Base-by-base conservation (phyloP, 2,888 invertebrate species). In the Hemicrepidius hirtus region DNA sequence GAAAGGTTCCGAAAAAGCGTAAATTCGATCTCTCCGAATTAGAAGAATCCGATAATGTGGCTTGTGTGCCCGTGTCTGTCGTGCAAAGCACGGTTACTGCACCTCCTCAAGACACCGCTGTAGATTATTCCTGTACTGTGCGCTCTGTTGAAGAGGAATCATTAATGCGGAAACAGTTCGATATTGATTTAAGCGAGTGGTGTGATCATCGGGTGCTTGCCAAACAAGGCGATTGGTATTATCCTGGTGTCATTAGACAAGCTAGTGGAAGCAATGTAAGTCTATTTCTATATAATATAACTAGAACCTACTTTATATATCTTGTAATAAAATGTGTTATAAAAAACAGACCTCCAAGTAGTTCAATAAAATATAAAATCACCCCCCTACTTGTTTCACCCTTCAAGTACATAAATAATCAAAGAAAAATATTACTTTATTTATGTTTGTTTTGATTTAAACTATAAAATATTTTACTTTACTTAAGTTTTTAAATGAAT, bases 1-100 rank as follows among this genome's bases (percentile, higher is more conserved):
- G 94, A 75, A 95, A 95, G 85, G 91, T 97, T 84, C 98, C 98
- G 70, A 98, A 98, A 87, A 98, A 98, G 87, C 91, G 98, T 76
- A 96, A 96, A 87, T 95, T 93, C 83, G 93, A 94, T 86, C 93
- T 92, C 50, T 92, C 94, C 50, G 93, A 94, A 81, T 87, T 94
- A 69, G 95, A 95, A 85, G 93, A 93, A 81, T 89, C 90, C 79
- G 90, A 90, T 80, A 67, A 77, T 64, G 74, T 79, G 24, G 78
- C 79, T 55, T 84, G 81, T 78, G 84, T 85, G 76, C 84, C 84
- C 75, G 85, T 85, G 37, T 85, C 85, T 62, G 85, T 85, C 20
- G 85, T 85, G 40, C 86, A 86, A 77, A 82, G 82, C 77, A 80
- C 81, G 24, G 84, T 86, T 41, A 85, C 87, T 84, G 75, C 82